These are phyloP conservation scores for Denticeps clupeoides DNA, from an alignment of 2,797 vertebrate species.

Conservation along the genomic window DNA sequence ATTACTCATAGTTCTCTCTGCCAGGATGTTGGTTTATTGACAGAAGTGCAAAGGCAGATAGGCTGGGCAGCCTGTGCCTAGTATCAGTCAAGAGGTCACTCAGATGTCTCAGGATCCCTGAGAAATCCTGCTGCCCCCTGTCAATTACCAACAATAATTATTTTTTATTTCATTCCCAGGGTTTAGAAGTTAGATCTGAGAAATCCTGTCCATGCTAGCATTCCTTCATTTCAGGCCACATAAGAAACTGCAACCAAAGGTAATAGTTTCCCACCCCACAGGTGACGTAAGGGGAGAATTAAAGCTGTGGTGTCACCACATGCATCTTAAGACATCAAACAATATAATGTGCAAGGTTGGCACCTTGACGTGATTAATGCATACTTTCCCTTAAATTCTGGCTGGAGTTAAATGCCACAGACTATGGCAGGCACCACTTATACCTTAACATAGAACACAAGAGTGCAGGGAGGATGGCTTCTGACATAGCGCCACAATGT, in stretches of 20 bases:
- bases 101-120: slow-evolving; percentile 37
- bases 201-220: slow-evolving; percentile 3
- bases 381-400: too few relatives aligned
- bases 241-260: too few relatives aligned
- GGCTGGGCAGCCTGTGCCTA: too few relatives aligned
- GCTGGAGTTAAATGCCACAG: slow-evolving; percentile 15
- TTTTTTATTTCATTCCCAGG: slow-evolving; percentile 35
- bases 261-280: too few relatives aligned
- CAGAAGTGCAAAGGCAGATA: too few relatives aligned
- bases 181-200: slow-evolving; percentile 17
- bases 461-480: too few relatives aligned
- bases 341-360: slow-evolving; percentile 25
- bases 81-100: slow-evolving; percentile 27
- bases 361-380: slow-evolving; percentile 19
- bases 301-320: slow-evolving; percentile 30
- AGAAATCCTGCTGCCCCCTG: slow-evolving; percentile 37
- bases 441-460: slow-evolving; percentile 7
- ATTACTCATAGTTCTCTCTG: too few relatives aligned
- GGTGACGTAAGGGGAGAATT: slow-evolving; percentile 23
- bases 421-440: slow-evolving; percentile 10
- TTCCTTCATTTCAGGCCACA: not conserved
- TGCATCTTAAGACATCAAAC: slow-evolving; percentile 30
- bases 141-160: slow-evolving; percentile 38
- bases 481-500: too few relatives aligned
- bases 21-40: too few relatives aligned